phyloP scores from a whole-genome alignment of 2,888 invertebrate genomes.

The Dorcus parallelipipedus region DNA sequence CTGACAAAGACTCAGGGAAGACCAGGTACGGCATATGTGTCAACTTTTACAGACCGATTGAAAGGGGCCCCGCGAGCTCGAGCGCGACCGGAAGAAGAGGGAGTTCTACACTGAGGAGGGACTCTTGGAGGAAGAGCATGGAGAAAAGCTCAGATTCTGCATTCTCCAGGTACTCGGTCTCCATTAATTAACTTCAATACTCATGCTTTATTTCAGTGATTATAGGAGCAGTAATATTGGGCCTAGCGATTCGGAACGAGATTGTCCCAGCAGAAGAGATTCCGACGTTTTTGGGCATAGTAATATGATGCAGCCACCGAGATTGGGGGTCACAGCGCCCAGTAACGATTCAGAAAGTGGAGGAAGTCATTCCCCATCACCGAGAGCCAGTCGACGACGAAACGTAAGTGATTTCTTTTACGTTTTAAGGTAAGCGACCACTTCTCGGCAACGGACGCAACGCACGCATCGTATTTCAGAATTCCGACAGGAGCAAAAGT shows the following conservation, averaged over 20 bases:
- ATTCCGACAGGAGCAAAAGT: no score
- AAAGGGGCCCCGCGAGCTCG: constrained; percentile 51
- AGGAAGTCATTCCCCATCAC: constrained; percentile 83
- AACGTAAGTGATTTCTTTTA: constrained; percentile 53
- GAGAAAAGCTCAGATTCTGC: constrained; percentile 90
- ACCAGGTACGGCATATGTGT: constrained; percentile 96
- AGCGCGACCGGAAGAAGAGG: constrained; percentile 46
- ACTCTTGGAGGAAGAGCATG: constrained; percentile 89
- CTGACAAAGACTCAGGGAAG: constrained; percentile 96
- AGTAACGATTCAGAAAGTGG: constrained; percentile 83
- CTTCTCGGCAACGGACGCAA: no score
- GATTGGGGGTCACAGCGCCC: constrained; percentile 63
- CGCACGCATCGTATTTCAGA: no score
- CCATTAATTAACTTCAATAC: neutral
- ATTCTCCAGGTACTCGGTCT: constrained; percentile 72
- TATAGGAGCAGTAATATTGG: constrained; percentile 88
- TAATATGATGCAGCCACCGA: constrained; percentile 49
- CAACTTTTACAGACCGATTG: constrained; percentile 94
- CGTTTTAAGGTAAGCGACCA: no score
- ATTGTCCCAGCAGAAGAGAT: constrained; percentile 72
- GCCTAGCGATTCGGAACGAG: constrained; percentile 86
- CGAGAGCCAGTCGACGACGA: constrained; percentile 74
- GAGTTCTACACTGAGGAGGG: constrained; percentile 67
- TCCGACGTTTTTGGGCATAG: constrained; percentile 50
- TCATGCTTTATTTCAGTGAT: constrained; percentile 64